phyloP scores from a whole-genome alignment of 2,113 vertebrate genomes.

The Rynchops niger region DNA sequence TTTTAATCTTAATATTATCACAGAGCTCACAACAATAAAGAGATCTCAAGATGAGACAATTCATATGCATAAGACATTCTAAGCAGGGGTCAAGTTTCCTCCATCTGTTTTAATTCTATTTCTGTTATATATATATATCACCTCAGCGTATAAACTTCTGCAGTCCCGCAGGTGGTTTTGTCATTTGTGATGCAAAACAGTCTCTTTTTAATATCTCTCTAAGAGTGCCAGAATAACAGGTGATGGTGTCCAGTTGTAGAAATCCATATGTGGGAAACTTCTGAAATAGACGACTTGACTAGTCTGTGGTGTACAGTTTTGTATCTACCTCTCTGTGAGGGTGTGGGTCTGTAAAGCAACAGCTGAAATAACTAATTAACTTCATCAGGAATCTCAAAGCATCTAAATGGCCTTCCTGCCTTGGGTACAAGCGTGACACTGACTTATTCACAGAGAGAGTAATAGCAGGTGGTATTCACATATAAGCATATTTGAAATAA shows the following conservation, averaged over 20 bases:
- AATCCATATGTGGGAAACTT: neutral
- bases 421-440: neutral
- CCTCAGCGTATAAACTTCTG: neutral
- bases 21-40: neutral
- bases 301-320: neutral
- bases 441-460: neutral
- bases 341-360: neutral
- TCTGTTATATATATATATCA: neutral
- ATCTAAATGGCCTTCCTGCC: neutral
- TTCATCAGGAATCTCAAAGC: neutral
- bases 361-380: neutral
- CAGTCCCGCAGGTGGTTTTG: neutral
- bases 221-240: neutral
- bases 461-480: neutral
- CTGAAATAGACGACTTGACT: neutral
- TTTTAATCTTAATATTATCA: neutral
- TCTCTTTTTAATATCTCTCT: neutral
- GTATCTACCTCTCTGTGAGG: neutral
- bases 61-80: neutral
- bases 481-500: neutral
- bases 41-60: neutral
- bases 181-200: neutral
- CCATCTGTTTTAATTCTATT: conserved; percentile 2
- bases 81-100: neutral
- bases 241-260: neutral